Evolutionary conservation across 2,113 vertebrate species (phyloP), one percentile per base, ranked within the genome.

Genomic region (Ailurus styani): DNA sequence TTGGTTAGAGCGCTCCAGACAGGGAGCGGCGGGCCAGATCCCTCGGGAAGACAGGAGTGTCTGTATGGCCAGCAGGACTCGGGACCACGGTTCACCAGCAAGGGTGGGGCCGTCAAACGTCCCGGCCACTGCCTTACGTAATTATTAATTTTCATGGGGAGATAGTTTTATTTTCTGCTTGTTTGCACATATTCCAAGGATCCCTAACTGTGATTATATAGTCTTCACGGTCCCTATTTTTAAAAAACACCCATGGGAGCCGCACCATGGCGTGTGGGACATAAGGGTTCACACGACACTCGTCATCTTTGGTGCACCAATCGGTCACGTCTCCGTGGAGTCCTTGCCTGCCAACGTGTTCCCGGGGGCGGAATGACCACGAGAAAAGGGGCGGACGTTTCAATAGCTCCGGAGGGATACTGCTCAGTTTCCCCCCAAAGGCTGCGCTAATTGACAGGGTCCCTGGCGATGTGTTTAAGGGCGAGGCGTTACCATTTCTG

Each of bases 351-450:
- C 25, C 47, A n/a, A 31, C 7, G 27, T 15, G 5, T 75, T 85
- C 84, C 79, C 42, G 75, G 78, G 4, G 84, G 31, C 82, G 60
- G 40, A 86, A 95, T 93, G 50, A 47, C 55, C 47, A 5, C 6
- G 5, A 64, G 15, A 91, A 81, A 70, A 54, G 27, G 25, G 40
- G 17, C 20, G 73, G 86, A 55, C 29, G 29, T 87, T 88, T 95
- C 45, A 54, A 70, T n/a, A 96, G 66, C 72, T n/a, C 68, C 14
- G 79, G 78, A 79, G 27, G 0, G 40, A 29, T 72, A n/a, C n/a
- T 70, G 87, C 87, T 87, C 55, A 45, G 55, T 95, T 90, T 91
- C 87, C 66, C 90, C 50, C 68, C 75, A 89, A 91, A 95, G 27
- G 40, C 40, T 25, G 5, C 25, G 83, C 94, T 97, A 47, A 98